Conservation (phyloP, 1,140 invertebrate genomes). For the Nasonia vitripennis region DNA sequence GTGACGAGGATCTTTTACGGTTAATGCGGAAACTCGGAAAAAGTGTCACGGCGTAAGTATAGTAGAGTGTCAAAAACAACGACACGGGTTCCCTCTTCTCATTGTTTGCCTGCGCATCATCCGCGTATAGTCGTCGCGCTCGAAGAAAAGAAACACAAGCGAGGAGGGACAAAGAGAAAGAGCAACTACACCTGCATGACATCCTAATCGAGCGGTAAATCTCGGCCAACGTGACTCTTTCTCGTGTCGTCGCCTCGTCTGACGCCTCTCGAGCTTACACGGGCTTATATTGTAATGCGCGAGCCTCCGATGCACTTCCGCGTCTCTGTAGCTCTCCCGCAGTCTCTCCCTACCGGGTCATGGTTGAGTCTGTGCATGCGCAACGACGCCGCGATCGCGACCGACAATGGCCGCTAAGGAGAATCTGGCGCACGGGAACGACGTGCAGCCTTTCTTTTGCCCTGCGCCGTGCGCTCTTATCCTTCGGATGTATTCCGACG, state of each 20-base stretch:
- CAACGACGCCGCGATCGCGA: too few species aligned
- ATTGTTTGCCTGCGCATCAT: too few species aligned
- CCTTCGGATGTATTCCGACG: too few species aligned
- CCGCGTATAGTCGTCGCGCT: too few species aligned
- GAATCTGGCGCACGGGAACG: not conserved
- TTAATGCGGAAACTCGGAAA: too few species aligned
- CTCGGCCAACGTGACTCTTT: constrained; percentile 15
- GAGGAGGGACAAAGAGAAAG: not conserved
- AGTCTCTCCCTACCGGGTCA: not conserved
- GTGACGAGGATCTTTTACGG: too few species aligned
- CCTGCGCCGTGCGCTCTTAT: too few species aligned
- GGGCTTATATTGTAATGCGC: not conserved
- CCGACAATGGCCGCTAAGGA: not conserved
- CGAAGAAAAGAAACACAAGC: too few species aligned
- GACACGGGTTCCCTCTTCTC: too few species aligned
- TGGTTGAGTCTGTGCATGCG: too few species aligned
- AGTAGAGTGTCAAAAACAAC: too few species aligned
- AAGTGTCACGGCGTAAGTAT: too few species aligned
- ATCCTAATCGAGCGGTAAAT: constrained; percentile 47
- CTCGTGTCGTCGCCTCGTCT: not conserved
- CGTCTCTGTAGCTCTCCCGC: not conserved
- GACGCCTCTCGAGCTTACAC: not conserved
- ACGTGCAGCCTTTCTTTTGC: not conserved
- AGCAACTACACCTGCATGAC: constrained; percentile 32
- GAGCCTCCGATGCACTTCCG: not conserved